These are phyloP conservation scores for Zosterops hypoxanthus DNA, from an alignment of 2,113 vertebrate genomes.

Conservation along the genomic window DNA sequence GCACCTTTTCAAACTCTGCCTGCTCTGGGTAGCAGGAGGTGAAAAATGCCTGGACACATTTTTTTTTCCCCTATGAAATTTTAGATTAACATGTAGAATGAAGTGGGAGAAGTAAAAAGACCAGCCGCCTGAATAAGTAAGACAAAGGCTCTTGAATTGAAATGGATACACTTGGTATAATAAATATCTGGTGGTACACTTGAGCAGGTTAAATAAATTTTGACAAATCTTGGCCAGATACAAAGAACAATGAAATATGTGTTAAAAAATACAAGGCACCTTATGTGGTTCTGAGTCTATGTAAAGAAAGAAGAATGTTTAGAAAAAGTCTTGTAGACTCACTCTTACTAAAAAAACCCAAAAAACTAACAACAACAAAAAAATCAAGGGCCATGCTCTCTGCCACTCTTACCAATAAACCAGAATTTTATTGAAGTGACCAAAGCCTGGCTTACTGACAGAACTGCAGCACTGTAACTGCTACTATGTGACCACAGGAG, in stretches of 20 bases:
- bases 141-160: background rate
- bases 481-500: background rate
- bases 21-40: background rate
- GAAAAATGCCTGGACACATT: background rate
- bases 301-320: background rate
- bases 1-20: background rate
- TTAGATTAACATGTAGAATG: background rate
- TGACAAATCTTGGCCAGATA: background rate
- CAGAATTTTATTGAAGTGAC: background rate
- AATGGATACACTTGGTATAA: background rate
- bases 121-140: background rate
- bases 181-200: background rate
- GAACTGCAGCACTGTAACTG: background rate
- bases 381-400: background rate
- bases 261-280: background rate
- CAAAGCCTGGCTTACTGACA: background rate
- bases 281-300: background rate
- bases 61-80: background rate
- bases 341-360: accelerated
- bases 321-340: background rate
- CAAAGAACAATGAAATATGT: background rate
- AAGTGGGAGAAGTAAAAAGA: background rate
- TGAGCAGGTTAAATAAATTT: background rate
- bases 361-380: no score
- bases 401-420: background rate